Base-by-base conservation (phyloP, 2,888 invertebrate species). In the Mesorhabditis belari region DNA sequence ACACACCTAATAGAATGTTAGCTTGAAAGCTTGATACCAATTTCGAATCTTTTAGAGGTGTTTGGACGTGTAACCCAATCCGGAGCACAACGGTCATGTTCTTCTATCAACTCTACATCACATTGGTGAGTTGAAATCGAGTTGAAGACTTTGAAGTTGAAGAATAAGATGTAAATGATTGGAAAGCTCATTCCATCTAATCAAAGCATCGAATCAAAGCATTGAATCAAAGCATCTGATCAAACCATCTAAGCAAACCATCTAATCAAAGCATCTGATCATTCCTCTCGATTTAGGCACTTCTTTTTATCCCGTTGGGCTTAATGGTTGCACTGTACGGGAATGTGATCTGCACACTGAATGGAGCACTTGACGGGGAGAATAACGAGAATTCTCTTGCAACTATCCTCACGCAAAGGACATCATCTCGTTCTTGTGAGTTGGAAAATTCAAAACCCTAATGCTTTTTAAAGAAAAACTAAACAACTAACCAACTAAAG, bases 231-330 rank as follows among this genome's bases (percentile, higher is more conserved):
- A 70, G 64, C 67, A 4, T 83, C 90, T 0, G 29, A n/a, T n/a
- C 21, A 23, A 24, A 5, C 3, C 5, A 9, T 29, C 25, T 3
- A 60, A n/a, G 29, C 21, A 23, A 24, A 5, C 3, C 5, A 9
- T 29, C 25, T 3, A 60, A n/a, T n/a, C n/a, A 44, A 26, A 3
- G 9, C 25, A 17, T 25, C 9, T 3, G 29, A 56, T 23, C 27
- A 23, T 25, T 57, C 24, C 49, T n/a, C 49, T 3, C 17, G 23
- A 56, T 68, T 54, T 50, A 72, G 72, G 64, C 67, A 4, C 83
- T 90, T 0, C 85, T 90, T 12, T 83, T 90, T 49, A 81, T 89
- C 3, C 90, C 90, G 0, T 85, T 90, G 74, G 82, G 88, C 73
- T 85, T 89, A 64, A 89, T 90, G 89, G 69, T 71, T 19, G 70